Evolutionary conservation across 2,888 invertebrate species (phyloP), one percentile per base, ranked within the genome.

Genomic region (Caenorhabditis becei): DNA sequence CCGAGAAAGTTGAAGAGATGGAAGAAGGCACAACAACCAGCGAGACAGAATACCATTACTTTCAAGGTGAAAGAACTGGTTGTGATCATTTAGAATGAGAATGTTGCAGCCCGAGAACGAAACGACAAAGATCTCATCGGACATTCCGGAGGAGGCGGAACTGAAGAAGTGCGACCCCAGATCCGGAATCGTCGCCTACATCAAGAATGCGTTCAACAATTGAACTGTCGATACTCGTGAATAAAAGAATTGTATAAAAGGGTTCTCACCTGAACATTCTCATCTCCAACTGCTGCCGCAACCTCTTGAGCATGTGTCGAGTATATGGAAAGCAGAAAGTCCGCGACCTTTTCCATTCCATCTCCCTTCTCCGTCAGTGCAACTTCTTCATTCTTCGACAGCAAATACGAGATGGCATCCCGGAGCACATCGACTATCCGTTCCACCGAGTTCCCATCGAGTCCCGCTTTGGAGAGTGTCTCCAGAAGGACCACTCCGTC

Each of bases 271-370:
- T 77, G 66, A 1, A 81, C 49, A 26, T 14, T 32, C n/a, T 65
- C 62, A 18, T 81, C 81, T 24, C 81, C 81, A 32, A 72, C 77
- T 5, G 67, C 69, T 1, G 81, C 81, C 3, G 81, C 81, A 10
- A 81, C 77, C 35, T 81, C 77, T 59, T 81, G 81, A 4, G 81
- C 81, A 28, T 81, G 81, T 11, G 81, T 81, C 18, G 81, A 72
- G 32, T 41, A 81, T 4, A 81, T 77, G 0, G 81, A 77, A 0
- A 81, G 67, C 7, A 81, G 14, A 18, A 81, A 83, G 59, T 82
- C 79, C 16, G 84, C 65, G 8, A 88, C 53, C 47, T 80, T 83
- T 18, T 82, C 79, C 61, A 88, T 79, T 28, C 84, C 83, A 35
- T 82, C 79, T 23, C 85, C 83, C 54, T 83, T 82, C 49, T 84